Evolutionary conservation across 2,113 vertebrate species (phyloP).

Genomic region (Smithornis capensis): DNA sequence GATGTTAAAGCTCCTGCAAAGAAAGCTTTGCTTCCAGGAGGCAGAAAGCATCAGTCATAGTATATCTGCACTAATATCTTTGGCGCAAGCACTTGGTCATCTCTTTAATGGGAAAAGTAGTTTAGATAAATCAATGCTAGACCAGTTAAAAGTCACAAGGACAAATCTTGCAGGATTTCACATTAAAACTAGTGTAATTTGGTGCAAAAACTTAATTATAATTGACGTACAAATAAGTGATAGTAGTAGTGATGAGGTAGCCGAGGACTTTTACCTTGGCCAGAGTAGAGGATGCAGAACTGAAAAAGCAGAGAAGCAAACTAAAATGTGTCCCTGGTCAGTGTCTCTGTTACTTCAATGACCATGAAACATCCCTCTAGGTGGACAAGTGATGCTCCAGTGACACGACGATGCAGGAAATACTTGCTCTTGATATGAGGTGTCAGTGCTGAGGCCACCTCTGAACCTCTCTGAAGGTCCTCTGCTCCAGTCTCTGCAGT

Average conservation of each 20-base stretch:
- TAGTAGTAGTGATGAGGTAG: neutral
- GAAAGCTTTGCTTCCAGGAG: neutral
- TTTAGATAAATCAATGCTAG: slow-evolving; percentile 19
- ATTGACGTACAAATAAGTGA: neutral
- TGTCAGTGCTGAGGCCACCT: neutral
- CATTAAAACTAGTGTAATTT: neutral
- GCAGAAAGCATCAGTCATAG: neutral
- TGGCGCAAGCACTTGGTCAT: neutral
- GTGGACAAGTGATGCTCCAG: neutral
- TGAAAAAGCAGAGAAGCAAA: neutral
- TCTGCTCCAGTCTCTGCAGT: neutral
- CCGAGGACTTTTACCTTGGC: neutral
- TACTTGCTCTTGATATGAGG: neutral
- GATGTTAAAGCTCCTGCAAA: neutral
- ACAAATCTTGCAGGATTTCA: neutral
- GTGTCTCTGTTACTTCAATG: fast-evolving
- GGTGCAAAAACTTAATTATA: neutral
- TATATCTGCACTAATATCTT: neutral
- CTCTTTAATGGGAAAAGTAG: slow-evolving; percentile 6
- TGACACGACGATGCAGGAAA: neutral
- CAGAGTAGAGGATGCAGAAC: neutral
- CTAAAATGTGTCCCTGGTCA: neutral
- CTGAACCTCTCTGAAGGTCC: neutral
- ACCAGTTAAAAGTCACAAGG: neutral
- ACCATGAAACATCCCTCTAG: neutral